Evolutionary conservation across 1,140 invertebrate species (phyloP), one percentile per base, ranked within the genome.

Genomic region (Plutomurus gul): DNA sequence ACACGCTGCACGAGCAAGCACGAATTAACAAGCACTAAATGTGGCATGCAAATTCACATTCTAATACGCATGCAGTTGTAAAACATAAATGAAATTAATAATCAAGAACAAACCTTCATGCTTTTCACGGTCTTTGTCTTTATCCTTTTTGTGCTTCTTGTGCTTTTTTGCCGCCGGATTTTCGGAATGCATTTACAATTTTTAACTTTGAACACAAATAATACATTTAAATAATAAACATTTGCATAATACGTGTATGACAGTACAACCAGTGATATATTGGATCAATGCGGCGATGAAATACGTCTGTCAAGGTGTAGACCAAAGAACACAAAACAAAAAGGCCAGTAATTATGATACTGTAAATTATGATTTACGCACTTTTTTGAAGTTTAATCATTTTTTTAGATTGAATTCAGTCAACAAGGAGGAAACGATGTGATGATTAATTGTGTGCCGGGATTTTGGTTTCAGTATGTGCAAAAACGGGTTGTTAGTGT

Each of bases 111-210:
- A 86, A 91, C 90, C 90, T 88, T 91, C 91, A 85, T 89, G 87
- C 83, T 88, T 88, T 82, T 92, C 91, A 27, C 89, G 33, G 27
- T 81, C 80, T 27, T 49, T 79, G 10, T 83, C 89, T 84, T 87
- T 87, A 33, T 91, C 90, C 16, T 88, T 90, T 87, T 92, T 93
- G 85, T 92, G 91, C 83, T 92, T 93, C 86, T 93, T 93, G 84
- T 92, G 92, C 83, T 92, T 93, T 86, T 92, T 92, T 33, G 65
- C n/a, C 4, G 74, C 49, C 20, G 78, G 20, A 33, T 82, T 77
- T 36, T n/a, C 75, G 40, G 39, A 77, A 73, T 49, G 22, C 46
- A 73, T 72, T 76, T 37, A 47, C 39, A 75, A 49, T 36, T 49
- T 43, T 47, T 49, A 30, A 51, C 27, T 47, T 75, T 39, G 39